Percentiles rank a stretch among this genome's conserved stretches.
phyloP scores from a whole-genome alignment of 2,888 invertebrate genomes.

The Pachycephus smyrnensis region DNA sequence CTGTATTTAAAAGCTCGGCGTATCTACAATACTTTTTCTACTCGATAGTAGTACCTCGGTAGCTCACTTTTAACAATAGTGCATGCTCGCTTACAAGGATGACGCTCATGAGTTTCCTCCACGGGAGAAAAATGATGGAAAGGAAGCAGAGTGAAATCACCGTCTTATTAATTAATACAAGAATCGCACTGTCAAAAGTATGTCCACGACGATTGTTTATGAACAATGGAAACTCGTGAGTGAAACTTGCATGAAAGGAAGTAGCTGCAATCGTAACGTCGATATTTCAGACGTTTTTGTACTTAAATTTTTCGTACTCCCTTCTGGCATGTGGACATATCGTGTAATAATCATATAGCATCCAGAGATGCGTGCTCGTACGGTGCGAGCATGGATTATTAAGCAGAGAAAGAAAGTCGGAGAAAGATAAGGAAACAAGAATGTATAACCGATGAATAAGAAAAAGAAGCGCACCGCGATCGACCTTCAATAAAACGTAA shows the following conservation, averaged over 20 bases:
- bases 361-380: not conserved
- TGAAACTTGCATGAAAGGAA: not conserved
- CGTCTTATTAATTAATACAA: not conserved
- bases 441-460: not conserved
- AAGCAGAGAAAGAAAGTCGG: not conserved
- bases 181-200: not conserved
- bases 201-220: not conserved
- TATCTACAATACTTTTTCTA: slow-evolving; percentile 61
- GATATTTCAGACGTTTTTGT: not conserved
- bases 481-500: not conserved
- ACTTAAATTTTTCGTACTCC: not conserved
- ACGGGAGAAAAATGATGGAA: not conserved
- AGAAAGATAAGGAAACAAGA: not conserved
- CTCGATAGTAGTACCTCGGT: slow-evolving; percentile 59
- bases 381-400: not conserved
- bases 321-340: not conserved
- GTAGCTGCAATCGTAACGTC: not conserved
- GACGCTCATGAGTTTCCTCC: slow-evolving; percentile 26
- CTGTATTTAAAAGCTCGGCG: slow-evolving; percentile 65
- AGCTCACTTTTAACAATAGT: slow-evolving; percentile 68
- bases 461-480: not conserved
- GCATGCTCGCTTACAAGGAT: slow-evolving; percentile 55
- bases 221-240: not conserved
- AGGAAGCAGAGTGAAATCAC: not conserved
- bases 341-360: not conserved